These are phyloP conservation scores for Sorex araneus DNA, from an alignment of 2,113 vertebrate species.

Conservation along the genomic window DNA sequence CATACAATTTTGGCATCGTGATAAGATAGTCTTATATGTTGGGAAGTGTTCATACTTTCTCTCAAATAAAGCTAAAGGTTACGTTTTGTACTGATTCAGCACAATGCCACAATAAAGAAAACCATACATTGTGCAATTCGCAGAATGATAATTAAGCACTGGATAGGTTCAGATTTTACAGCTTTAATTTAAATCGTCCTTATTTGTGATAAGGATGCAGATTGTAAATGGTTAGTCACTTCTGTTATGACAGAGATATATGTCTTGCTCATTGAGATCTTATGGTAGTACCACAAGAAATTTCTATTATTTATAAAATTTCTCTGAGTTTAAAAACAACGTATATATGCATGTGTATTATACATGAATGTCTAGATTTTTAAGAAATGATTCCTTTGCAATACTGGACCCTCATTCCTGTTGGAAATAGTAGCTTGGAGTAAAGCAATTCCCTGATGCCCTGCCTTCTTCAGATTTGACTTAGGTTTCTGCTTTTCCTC, in stretches of 20 bases:
- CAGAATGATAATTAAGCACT: not conserved
- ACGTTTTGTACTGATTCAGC: conserved; percentile 20
- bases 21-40: not conserved
- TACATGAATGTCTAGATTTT: no score
- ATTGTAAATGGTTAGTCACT: not conserved
- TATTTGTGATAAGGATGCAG: not conserved
- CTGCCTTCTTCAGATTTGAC: not conserved
- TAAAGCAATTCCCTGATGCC: not conserved
- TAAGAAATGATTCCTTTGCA: not conserved
- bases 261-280: not conserved
- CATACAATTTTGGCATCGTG: not conserved
- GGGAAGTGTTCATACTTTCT: conserved; percentile 6
- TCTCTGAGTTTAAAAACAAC: not conserved
- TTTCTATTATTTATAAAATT: not conserved
- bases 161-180: not conserved
- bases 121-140: not conserved
- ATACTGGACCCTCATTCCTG: no score
- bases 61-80: not conserved
- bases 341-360: no score
- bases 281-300: not conserved
- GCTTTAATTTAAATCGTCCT: not conserved
- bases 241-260: not conserved
- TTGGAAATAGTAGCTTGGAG: not conserved
- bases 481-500: not conserved
- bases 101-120: conserved; percentile 40